Conservation (phyloP, 2,888 invertebrate genomes). For the Drosophila atroscutellata region DNA sequence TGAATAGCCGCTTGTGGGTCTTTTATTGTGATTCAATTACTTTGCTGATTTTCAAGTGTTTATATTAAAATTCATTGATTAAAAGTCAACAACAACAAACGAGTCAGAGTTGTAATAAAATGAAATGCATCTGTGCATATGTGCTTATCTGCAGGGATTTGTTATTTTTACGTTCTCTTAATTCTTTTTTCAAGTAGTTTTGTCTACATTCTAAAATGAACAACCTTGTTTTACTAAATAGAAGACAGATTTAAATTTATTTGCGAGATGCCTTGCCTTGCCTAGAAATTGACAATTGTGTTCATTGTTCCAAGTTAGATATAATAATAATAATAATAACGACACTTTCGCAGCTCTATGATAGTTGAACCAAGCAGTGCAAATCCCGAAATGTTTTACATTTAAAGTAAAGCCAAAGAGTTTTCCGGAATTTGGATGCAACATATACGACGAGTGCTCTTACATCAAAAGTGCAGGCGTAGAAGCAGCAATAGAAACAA, state of each 20-base stretch:
- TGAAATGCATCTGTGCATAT: no score
- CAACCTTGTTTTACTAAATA: background rate
- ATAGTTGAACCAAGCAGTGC: constrained; percentile 8
- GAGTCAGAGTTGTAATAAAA: background rate
- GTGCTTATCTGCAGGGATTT: background rate
- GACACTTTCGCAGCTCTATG: background rate
- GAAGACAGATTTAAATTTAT: background rate
- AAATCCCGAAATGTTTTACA: constrained; percentile 25
- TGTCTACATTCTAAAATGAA: background rate
- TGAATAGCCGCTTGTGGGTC: background rate
- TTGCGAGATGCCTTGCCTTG: background rate
- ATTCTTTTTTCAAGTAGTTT: background rate
- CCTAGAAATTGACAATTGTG: background rate
- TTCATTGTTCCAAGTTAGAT: background rate
- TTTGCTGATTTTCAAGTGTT: background rate
- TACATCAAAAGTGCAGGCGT: constrained; percentile 6
- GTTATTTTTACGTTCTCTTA: background rate
- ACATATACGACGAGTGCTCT: constrained; percentile 29
- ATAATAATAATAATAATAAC: constrained; percentile 2
- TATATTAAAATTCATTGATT: constrained; percentile 4
- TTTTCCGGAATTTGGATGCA: constrained; percentile 50
- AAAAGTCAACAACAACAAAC: constrained; percentile 8
- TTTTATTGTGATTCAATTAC: constrained; percentile 27
- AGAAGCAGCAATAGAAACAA: constrained; percentile 7
- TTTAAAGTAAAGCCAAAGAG: constrained; percentile 29